phyloP scores from a whole-genome alignment of 2,797 vertebrate genomes.

The Notolabrus celidotus region DNA sequence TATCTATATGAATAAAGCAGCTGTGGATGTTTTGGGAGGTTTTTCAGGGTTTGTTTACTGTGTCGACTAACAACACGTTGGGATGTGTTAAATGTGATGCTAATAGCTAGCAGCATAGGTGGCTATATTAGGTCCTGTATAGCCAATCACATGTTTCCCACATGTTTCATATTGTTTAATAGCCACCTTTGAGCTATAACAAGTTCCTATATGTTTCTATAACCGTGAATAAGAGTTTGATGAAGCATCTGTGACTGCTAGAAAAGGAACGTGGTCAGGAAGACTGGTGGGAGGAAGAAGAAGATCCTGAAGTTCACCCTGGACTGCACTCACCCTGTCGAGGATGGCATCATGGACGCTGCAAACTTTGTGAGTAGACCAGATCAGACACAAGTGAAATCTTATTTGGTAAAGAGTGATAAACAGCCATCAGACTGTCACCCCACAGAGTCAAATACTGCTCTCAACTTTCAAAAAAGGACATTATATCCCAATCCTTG shows the following conservation, averaged over 20 bases:
- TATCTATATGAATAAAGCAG: fast-evolving
- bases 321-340: constrained; percentile 98
- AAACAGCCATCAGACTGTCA: neutral
- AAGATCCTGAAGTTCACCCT: constrained; percentile 96
- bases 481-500: too few species aligned
- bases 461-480: too few species aligned
- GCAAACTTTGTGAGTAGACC: constrained; percentile 94
- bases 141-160: too few species aligned
- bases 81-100: constrained; percentile 26
- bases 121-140: neutral
- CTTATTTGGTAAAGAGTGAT: neutral
- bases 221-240: neutral
- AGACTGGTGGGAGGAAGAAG: constrained; percentile 94
- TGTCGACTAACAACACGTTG: constrained; percentile 77
- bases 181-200: fast-evolving
- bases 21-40: neutral
- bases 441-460: too few species aligned
- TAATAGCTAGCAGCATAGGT: constrained; percentile 51
- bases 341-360: constrained; percentile 99
- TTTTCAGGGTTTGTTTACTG: constrained; percentile 11
- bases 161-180: neutral
- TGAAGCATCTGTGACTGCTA: constrained; percentile 50
- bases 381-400: neutral
- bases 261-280: constrained; percentile 88
- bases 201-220: fast-evolving